These are phyloP conservation scores for Ornithoptera priamus DNA, from an alignment of 2,888 invertebrate genomes.

Conservation along the genomic window DNA sequence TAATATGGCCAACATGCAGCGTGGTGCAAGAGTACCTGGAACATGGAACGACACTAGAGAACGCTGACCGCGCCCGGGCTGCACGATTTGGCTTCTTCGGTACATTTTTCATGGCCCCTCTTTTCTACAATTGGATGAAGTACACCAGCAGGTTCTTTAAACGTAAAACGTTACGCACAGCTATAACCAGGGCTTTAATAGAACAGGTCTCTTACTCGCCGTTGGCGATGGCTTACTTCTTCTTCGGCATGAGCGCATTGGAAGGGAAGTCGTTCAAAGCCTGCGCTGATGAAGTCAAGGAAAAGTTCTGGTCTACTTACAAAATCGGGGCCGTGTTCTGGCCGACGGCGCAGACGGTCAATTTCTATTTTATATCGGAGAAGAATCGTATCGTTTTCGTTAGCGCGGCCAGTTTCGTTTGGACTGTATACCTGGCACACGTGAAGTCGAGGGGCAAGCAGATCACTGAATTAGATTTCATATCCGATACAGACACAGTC, in stretches of 20 bases:
- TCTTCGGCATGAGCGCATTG: constrained; percentile 86
- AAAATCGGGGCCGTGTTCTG: constrained; percentile 84
- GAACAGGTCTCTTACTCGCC: constrained; percentile 88
- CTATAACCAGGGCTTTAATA: constrained; percentile 67
- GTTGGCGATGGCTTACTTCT: constrained; percentile 86
- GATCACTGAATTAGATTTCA: not conserved
- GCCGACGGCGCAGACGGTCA: constrained; percentile 86
- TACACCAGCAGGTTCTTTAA: constrained; percentile 57
- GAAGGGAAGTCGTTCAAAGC: constrained; percentile 82
- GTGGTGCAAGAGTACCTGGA: constrained; percentile 82
- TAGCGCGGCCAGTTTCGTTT: constrained; percentile 85
- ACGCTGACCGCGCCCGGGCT: constrained; percentile 81
- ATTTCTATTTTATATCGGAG: constrained; percentile 85
- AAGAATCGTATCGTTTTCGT: constrained; percentile 87
- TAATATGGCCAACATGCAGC: constrained; percentile 86
- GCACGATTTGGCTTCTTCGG: constrained; percentile 87
- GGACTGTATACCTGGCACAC: constrained; percentile 89
- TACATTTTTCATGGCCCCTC: constrained; percentile 87
- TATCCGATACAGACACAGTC: not conserved
- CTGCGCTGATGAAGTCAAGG: constrained; percentile 83
- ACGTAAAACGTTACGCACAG: constrained; percentile 47
- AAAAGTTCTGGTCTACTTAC: constrained; percentile 87
- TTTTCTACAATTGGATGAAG: constrained; percentile 87
- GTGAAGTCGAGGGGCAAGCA: constrained; percentile 79
- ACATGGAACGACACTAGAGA: constrained; percentile 45